phyloP scores from a whole-genome alignment of 2,888 invertebrate genomes.

The Macropis europaea region DNA sequence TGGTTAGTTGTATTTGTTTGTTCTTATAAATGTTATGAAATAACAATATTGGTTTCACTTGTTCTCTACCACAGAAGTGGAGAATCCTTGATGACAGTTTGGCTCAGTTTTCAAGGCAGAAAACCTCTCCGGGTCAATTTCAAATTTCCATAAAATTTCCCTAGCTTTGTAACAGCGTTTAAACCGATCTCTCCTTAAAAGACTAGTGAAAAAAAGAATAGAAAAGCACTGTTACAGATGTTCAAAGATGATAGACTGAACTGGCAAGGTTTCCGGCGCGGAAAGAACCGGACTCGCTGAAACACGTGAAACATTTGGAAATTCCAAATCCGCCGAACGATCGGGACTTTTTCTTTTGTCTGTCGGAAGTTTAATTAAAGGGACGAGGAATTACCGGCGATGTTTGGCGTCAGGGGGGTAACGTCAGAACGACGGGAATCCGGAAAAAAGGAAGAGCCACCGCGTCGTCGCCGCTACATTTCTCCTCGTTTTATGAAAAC shows the following conservation, averaged over 20 bases:
- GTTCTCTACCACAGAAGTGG: too few relatives aligned
- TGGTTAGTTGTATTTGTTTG: too few relatives aligned
- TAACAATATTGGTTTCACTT: too few relatives aligned
- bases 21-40: too few relatives aligned
- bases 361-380: slow-evolving; percentile 41
- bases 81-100: too few relatives aligned
- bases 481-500: slow-evolving; percentile 42
- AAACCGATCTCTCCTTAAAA: too few relatives aligned
- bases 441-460: not conserved
- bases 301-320: slow-evolving; percentile 16
- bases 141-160: too few relatives aligned
- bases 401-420: slow-evolving; percentile 32
- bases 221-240: too few relatives aligned
- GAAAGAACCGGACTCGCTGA: not conserved
- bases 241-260: not conserved
- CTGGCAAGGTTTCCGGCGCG: not conserved
- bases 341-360: slow-evolving; percentile 6
- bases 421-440: slow-evolving; percentile 25
- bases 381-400: slow-evolving; percentile 1
- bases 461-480: slow-evolving; percentile 22
- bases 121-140: too few relatives aligned
- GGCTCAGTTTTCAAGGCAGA: too few relatives aligned
- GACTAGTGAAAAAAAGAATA: too few relatives aligned
- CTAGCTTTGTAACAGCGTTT: too few relatives aligned
- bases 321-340: slow-evolving; percentile 20